These are phyloP conservation scores for Zaprionus inermis DNA, from an alignment of 1,140 invertebrate genomes.

Conservation along the genomic window DNA sequence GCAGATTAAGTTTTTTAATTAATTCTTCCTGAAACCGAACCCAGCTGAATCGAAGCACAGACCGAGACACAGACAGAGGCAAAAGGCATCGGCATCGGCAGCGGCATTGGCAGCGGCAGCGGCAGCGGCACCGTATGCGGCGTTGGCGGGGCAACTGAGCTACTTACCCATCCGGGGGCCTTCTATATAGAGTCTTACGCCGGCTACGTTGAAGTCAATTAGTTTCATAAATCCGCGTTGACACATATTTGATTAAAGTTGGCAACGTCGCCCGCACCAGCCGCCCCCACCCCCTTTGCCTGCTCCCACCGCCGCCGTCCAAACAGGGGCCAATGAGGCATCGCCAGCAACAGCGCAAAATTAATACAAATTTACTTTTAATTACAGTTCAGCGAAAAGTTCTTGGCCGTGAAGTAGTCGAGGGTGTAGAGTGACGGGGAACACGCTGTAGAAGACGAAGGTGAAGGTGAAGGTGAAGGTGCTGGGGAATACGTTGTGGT, in stretches of 20 bases:
- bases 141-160: neutral
- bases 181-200: neutral
- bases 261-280: slow-evolving; percentile 1
- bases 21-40: slow-evolving; percentile 55
- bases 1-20: slow-evolving; percentile 79
- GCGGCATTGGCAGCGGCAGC: no score
- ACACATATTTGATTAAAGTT: slow-evolving; percentile 76
- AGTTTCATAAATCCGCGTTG: slow-evolving; percentile 74
- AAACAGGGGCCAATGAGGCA: slow-evolving; percentile 1
- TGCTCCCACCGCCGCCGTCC: no score
- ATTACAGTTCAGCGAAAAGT: slow-evolving; percentile 29
- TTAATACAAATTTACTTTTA: slow-evolving; percentile 57
- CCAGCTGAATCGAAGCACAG: slow-evolving; percentile 6
- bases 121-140: no score
- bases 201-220: slow-evolving; percentile 61
- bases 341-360: slow-evolving; percentile 1
- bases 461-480: neutral
- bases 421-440: neutral
- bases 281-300: neutral
- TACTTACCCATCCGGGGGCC: slow-evolving; percentile 16
- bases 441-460: slow-evolving; percentile 6
- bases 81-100: no score
- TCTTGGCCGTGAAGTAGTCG: neutral
- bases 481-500: neutral
- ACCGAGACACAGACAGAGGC: neutral